Conservation (phyloP, 2,888 invertebrate genomes). For the Parnassius apollo region DNA sequence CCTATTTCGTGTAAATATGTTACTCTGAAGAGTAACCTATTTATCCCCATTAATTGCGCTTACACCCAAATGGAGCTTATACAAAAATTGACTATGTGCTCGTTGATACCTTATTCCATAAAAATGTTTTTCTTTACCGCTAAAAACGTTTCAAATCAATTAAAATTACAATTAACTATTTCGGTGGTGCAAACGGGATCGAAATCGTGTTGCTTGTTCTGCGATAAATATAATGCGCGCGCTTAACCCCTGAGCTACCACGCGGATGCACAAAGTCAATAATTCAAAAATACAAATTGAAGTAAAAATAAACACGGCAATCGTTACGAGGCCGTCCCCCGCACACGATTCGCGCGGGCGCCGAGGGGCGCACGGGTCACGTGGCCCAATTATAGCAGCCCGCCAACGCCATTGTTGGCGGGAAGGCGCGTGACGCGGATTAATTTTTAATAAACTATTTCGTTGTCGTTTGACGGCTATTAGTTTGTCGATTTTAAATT, state of each 20-base stretch:
- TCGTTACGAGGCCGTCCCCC: not conserved
- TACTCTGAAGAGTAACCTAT: too few species aligned
- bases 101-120: too few species aligned
- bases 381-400: slow-evolving; percentile 32
- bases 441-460: slow-evolving; percentile 26
- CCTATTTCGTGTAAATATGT: too few species aligned
- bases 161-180: too few species aligned
- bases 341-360: not conserved
- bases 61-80: too few species aligned
- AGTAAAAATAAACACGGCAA: slow-evolving; percentile 18
- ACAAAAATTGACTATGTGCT: too few species aligned
- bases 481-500: slow-evolving; percentile 18
- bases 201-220: too few species aligned
- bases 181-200: too few species aligned
- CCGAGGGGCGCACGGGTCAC: slow-evolving; percentile 27
- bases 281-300: slow-evolving; percentile 16
- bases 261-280: slow-evolving; percentile 3
- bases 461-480: slow-evolving; percentile 19
- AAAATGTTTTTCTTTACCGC: too few species aligned
- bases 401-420: slow-evolving; percentile 22
- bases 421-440: slow-evolving; percentile 35
- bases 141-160: too few species aligned
- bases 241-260: not conserved
- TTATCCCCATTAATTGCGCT: too few species aligned
- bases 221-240: too few species aligned